These are phyloP conservation scores for Lerista edwardsae DNA, from an alignment of 2,797 vertebrate genomes.

Conservation along the genomic window DNA sequence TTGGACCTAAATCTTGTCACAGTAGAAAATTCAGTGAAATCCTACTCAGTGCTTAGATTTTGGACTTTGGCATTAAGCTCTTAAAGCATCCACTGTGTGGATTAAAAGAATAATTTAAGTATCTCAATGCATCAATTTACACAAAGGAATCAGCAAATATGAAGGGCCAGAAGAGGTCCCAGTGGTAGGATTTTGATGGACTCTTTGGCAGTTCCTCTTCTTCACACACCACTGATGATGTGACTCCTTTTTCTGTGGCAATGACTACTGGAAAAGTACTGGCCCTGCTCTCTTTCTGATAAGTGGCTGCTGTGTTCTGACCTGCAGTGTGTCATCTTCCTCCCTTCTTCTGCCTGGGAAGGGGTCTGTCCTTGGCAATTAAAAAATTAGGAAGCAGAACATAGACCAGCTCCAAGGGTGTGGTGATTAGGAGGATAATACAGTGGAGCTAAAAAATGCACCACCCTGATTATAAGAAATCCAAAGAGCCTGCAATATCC, in stretches of 20 bases:
- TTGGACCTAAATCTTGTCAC: too few relatives aligned
- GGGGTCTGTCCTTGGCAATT: neutral
- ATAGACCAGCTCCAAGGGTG: neutral
- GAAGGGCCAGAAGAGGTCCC: neutral
- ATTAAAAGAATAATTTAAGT: neutral
- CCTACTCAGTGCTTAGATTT: neutral
- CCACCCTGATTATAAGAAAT: constrained; percentile 7
- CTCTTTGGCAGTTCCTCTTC: too few relatives aligned
- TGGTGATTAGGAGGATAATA: neutral
- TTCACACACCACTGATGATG: too few relatives aligned
- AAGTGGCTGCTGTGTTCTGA: neutral
- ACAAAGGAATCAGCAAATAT: neutral
- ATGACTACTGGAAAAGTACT: neutral
- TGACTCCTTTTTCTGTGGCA: neutral
- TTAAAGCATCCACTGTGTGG: neutral
- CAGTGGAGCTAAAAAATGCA: neutral
- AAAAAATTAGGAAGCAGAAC: constrained; percentile 1
- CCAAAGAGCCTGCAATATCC: neutral
- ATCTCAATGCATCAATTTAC: neutral
- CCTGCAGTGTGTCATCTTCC: neutral
- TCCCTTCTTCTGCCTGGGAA: neutral
- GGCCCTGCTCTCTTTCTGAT: neutral
- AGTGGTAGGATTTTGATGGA: neutral
- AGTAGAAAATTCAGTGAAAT: neutral
- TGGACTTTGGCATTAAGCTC: neutral